Evolutionary conservation across 1,140 invertebrate species (phyloP).

Genomic region (Schlechtendalia chinensis): DNA sequence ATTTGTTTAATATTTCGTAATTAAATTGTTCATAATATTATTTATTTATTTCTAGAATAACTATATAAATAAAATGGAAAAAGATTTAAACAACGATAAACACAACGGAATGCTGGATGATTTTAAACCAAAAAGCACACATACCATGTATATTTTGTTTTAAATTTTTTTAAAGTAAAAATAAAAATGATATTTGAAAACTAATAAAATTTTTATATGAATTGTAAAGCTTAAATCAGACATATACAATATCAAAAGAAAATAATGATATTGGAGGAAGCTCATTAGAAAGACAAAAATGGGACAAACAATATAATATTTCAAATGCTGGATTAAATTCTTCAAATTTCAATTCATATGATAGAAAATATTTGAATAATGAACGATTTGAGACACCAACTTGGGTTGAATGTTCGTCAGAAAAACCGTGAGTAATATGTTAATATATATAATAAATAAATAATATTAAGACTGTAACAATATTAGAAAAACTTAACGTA

Average conservation of each 20-base stretch:
- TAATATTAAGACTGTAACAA: no score
- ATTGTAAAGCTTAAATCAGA: constrained; percentile 24
- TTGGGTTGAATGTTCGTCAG: constrained; percentile 18
- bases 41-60: not conserved
- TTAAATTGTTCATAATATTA: not conserved
- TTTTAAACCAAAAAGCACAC: constrained; percentile 35
- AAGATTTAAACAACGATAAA: not conserved
- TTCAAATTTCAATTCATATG: constrained; percentile 9
- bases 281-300: constrained; percentile 37
- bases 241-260: constrained; percentile 43
- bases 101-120: not conserved
- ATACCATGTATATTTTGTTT: constrained; percentile 17
- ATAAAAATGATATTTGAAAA: not conserved
- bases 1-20: not conserved
- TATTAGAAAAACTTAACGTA: no score
- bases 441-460: no score
- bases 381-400: constrained; percentile 10
- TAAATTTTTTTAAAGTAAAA: not conserved
- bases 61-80: constrained; percentile 16
- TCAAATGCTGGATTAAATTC: constrained; percentile 26
- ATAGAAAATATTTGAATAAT: not conserved
- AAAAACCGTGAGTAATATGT: constrained; percentile 28
- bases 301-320: constrained; percentile 26
- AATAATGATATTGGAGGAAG: not conserved
- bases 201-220: not conserved